These are phyloP conservation scores for Centropyge bicolor DNA, from an alignment of 2,797 vertebrate genomes.

Conservation along the genomic window DNA sequence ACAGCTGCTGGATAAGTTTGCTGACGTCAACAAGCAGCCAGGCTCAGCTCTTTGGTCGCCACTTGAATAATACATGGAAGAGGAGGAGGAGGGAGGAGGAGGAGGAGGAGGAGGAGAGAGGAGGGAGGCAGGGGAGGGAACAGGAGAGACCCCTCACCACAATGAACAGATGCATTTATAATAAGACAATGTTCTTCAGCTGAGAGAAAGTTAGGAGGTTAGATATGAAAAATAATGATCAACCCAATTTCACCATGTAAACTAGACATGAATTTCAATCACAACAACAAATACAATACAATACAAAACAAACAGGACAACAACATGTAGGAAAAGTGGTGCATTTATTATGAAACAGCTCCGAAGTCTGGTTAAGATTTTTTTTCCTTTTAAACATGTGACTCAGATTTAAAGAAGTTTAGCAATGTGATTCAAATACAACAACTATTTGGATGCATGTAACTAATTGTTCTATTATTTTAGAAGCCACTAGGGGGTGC, in stretches of 20 bases:
- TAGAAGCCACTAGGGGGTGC: no score
- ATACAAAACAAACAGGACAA: no score
- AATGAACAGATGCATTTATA: constrained; percentile 9
- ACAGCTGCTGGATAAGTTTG: constrained; percentile 70
- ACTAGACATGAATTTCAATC: no score
- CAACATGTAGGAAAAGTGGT: no score
- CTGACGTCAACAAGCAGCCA: constrained; percentile 74
- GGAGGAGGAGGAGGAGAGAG: constrained; percentile 58
- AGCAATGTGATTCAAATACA: no score
- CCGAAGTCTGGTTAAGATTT: not conserved
- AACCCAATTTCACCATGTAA: not conserved
- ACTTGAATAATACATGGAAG: constrained; percentile 68
- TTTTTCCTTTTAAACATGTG: not conserved
- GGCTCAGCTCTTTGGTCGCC: constrained; percentile 53
- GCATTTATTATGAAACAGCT: not conserved
- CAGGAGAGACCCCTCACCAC: constrained; percentile 12
- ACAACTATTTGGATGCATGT: no score
- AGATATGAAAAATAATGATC: not conserved
- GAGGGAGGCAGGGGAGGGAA: constrained; percentile 22
- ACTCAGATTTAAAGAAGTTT: not conserved
- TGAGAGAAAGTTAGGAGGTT: no score
- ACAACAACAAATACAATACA: no score
- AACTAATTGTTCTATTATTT: no score
- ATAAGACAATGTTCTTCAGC: no score
- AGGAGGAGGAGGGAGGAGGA: constrained; percentile 57